Evolutionary conservation across 2,888 invertebrate species (phyloP).

Genomic region (Agrotis segetum): DNA sequence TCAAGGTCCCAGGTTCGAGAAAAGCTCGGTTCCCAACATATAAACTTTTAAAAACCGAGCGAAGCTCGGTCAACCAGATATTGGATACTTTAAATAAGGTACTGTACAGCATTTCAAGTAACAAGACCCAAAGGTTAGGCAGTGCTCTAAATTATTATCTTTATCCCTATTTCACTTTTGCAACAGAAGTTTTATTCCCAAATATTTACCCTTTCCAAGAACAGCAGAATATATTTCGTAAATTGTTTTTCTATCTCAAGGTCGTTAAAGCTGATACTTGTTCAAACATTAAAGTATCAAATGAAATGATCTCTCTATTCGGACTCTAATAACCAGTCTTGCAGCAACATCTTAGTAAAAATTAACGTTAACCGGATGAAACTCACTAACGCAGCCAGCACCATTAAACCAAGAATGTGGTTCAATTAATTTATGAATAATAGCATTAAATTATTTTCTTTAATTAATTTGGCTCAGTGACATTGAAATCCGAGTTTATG

Average conservation of each 20-base stretch:
- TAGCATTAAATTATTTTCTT: conserved; percentile 39
- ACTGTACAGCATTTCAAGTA: no score
- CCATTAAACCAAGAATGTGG: conserved; percentile 67
- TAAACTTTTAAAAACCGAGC: no score
- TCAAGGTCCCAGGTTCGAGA: no score
- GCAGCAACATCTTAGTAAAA: conserved; percentile 41
- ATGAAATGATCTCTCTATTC: conserved; percentile 21
- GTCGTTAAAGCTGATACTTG: not conserved
- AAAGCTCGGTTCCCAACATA: no score
- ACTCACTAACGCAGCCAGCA: conserved; percentile 55
- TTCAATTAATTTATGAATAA: conserved; percentile 63
- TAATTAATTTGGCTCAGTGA: conserved; percentile 39
- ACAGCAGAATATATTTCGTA: conserved; percentile 7
- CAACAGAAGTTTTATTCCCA: no score
- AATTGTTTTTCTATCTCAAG: conserved; percentile 11
- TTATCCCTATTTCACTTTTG: no score
- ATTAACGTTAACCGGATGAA: conserved; percentile 60
- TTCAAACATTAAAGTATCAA: not conserved
- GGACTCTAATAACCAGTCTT: conserved; percentile 33
- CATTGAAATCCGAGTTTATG: conserved; percentile 50
- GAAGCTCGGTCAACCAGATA: no score
- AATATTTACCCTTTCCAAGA: not conserved
- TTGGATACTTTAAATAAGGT: no score
- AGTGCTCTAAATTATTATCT: no score
- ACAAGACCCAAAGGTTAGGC: no score